These are phyloP conservation scores for Pavo muticus DNA, from an alignment of 2,113 vertebrate species.

Conservation along the genomic window DNA sequence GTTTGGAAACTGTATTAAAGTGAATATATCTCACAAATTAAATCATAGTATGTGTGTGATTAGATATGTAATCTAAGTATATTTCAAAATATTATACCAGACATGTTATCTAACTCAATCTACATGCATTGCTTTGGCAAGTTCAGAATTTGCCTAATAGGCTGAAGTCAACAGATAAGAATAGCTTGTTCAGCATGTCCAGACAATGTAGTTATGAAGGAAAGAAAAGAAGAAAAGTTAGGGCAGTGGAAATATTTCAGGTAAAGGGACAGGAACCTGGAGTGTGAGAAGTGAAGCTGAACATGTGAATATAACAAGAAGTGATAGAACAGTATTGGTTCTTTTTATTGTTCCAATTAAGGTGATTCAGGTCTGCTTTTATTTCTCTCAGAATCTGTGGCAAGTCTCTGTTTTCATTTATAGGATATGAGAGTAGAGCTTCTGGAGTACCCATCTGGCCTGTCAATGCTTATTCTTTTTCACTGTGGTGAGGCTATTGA, in stretches of 20 bases:
- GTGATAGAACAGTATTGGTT: neutral
- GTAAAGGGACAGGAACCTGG: conserved; percentile 29
- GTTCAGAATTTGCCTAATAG: conserved; percentile 70
- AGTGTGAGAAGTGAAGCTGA: conserved; percentile 27
- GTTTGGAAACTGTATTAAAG: neutral
- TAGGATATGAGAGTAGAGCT: rapidly evolving
- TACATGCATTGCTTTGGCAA: conserved; percentile 35
- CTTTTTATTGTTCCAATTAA: neutral
- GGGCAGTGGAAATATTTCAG: conserved; percentile 36
- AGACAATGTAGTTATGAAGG: conserved; percentile 33
- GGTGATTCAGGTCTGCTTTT: neutral
- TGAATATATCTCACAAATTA: conserved; percentile 12
- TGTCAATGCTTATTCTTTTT: neutral
- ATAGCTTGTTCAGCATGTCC: conserved; percentile 74
- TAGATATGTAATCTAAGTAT: conserved; percentile 55
- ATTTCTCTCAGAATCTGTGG: neutral
- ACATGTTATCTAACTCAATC: conserved; percentile 49
- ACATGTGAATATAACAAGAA: neutral
- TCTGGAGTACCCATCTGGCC: neutral
- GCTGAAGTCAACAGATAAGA: conserved; percentile 69
- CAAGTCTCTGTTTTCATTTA: neutral
- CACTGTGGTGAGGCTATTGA: neutral
- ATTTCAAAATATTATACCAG: conserved; percentile 32
- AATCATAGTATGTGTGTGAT: neutral
- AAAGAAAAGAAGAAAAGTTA: conserved; percentile 58